A percentile compares a stretch with the other conserved stretches of the same genome.
Conservation (phyloP, 2,113 vertebrate species). For the Hiodon alosoides region DNA sequence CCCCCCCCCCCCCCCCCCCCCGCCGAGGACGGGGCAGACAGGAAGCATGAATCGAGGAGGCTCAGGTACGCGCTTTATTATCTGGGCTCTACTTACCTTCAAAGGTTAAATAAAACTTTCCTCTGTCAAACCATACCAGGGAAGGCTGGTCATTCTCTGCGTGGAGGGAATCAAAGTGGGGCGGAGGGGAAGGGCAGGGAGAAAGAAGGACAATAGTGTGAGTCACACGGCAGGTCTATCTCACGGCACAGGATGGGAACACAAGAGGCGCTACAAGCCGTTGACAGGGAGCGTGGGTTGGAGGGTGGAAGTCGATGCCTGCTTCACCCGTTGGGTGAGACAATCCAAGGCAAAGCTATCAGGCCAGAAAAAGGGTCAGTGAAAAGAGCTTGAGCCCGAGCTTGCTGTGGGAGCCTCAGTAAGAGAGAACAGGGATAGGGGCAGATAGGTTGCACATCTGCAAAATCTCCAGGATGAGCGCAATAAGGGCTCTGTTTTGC, state of each 20-base stretch:
- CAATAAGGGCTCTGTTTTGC: neutral
- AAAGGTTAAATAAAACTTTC: constrained; percentile 99
- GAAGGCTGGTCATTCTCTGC: constrained; percentile 99
- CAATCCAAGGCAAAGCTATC: neutral
- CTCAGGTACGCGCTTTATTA: constrained; percentile 56
- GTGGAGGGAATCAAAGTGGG: constrained; percentile 72
- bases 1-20: too few species aligned
- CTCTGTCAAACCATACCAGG: constrained; percentile 99
- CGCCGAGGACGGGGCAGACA: constrained; percentile 34
- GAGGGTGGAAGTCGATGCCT: constrained; percentile 7
- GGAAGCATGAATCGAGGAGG: constrained; percentile 58
- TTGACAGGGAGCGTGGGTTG: constrained; percentile 25
- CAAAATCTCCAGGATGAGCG: neutral
- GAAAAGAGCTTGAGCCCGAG: neutral
- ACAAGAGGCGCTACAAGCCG: constrained; percentile 49
- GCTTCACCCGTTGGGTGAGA: neutral
- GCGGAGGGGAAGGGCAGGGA: constrained; percentile 68
- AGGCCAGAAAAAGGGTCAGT: neutral
- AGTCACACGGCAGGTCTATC: constrained; percentile 87
- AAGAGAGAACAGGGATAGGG: neutral
- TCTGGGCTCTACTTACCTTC: constrained; percentile 94
- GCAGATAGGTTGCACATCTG: neutral
- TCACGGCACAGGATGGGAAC: constrained; percentile 63
- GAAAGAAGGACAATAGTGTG: constrained; percentile 97
- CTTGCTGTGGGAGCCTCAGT: too few species aligned